Evolutionary conservation across 2,113 vertebrate genomes (phyloP), one percentile per base, ranked within the genome.

Genomic region (Podiceps cristatus): DNA sequence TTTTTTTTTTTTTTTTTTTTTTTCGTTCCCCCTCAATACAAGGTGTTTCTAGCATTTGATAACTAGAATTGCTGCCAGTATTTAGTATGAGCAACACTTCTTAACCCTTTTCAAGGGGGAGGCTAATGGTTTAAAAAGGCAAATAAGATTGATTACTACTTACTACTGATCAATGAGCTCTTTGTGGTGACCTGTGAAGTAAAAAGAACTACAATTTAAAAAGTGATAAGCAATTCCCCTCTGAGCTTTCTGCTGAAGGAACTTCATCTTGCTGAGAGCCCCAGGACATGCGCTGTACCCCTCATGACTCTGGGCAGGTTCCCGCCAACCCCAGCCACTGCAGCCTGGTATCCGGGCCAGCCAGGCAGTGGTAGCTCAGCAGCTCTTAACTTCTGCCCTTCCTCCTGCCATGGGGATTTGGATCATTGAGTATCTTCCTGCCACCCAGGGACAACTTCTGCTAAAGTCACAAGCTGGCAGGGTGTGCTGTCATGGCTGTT

Each of bases 221-320:
- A 60, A 18, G 14, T 13, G 20, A 60, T 50, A 71, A 71, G 28
- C 47, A 63, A 0, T 92, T 92, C n/a, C 25, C n/a, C 10, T 42
- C 19, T 50, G 72, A 86, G 77, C 69, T 71, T 90, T 87, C 69
- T 82, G 37, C 47, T 59, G 40, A 71, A 78, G 66, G 66, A 78
- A 72, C 11, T 55, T 7, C 2, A 22, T 72, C 64, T 87, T 92
- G 56, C 60, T 20, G 74, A 42, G 73, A 81, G 42, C 20, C 55
- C 63, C 28, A 49, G 5, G 64, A 31, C 8, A 11, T 0, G 8
- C 9, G 25, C 12, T 0, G 0, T 66, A n/a, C 14, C 45, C 35
- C 18, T 76, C 0, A 1, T 50, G 16, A 80, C 77, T 89, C 35
- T 53, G 55, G 40, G n/a, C 33, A 29, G 35, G 13, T 49, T 37